These are phyloP conservation scores for Trachemys scripta DNA, from an alignment of 2,113 vertebrate species.

Conservation along the genomic window DNA sequence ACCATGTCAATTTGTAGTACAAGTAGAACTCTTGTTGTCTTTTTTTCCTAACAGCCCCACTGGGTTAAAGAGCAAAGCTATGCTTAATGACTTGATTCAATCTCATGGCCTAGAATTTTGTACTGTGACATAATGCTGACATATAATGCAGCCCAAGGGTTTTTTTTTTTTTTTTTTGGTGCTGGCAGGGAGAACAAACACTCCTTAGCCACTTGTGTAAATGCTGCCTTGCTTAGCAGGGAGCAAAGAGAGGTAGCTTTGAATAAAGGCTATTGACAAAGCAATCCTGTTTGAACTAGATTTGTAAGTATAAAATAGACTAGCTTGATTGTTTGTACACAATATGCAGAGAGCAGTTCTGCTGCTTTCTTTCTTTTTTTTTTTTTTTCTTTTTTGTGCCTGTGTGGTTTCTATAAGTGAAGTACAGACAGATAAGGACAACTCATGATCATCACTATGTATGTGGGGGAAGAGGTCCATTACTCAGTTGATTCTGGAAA, in stretches of 20 bases:
- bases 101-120: rapidly evolving
- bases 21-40: neutral
- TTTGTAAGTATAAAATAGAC: neutral
- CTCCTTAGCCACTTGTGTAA: neutral
- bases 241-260: neutral
- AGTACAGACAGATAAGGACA: neutral
- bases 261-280: neutral
- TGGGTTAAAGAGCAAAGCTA: neutral
- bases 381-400: neutral
- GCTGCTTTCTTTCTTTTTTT: neutral
- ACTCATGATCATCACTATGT: neutral
- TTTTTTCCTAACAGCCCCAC: neutral
- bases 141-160: neutral
- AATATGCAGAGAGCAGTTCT: rapidly evolving
- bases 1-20: neutral
- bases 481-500: neutral
- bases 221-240: neutral
- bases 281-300: neutral
- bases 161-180: neutral
- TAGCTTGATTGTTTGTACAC: rapidly evolving
- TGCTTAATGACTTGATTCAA: rapidly evolving
- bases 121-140: neutral
- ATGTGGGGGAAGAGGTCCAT: neutral
- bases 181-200: neutral
- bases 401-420: neutral